A percentile compares a stretch with the other conserved stretches of the same genome.
Conservation (phyloP, 2,888 invertebrate species). For the Escarpia spicata region DNA sequence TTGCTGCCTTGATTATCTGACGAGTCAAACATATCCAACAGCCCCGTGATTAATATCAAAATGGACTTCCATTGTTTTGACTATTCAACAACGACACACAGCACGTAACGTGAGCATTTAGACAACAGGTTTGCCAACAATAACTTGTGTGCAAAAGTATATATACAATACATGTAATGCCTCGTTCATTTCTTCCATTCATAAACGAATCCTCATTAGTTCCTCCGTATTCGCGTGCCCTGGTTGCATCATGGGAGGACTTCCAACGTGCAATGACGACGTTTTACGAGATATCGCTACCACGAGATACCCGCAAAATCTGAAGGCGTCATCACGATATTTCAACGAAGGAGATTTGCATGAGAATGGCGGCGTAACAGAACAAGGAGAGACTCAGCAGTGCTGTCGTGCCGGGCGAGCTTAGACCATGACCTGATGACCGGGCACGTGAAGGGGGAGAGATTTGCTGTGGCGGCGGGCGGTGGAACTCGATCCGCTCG, state of each 20-base stretch:
- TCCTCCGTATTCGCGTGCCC: background rate
- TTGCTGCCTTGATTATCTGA: too few relatives aligned
- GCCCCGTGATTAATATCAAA: too few relatives aligned
- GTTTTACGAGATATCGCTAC: background rate
- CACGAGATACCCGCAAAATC: background rate
- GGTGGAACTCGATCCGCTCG: constrained; percentile 33
- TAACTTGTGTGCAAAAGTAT: constrained; percentile 4
- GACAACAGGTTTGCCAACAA: background rate
- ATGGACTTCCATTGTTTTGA: too few relatives aligned
- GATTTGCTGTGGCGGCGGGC: background rate
- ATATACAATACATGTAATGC: background rate
- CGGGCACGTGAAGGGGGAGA: constrained; percentile 27
- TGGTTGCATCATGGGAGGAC: background rate
- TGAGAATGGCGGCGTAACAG: background rate
- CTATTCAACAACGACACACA: background rate
- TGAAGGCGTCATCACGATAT: background rate
- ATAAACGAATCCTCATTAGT: background rate
- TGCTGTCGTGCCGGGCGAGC: background rate
- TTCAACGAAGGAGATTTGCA: background rate
- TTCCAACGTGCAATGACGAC: background rate
- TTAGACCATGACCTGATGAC: background rate
- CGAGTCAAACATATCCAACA: too few relatives aligned
- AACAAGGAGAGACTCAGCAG: background rate
- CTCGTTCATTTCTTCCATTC: background rate
- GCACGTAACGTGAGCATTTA: background rate